A percentile compares a stretch with the other conserved stretches of the same genome.
These are phyloP conservation scores for Charadrius vociferus DNA, from an alignment of 2,113 vertebrate genomes.

Conservation along the genomic window DNA sequence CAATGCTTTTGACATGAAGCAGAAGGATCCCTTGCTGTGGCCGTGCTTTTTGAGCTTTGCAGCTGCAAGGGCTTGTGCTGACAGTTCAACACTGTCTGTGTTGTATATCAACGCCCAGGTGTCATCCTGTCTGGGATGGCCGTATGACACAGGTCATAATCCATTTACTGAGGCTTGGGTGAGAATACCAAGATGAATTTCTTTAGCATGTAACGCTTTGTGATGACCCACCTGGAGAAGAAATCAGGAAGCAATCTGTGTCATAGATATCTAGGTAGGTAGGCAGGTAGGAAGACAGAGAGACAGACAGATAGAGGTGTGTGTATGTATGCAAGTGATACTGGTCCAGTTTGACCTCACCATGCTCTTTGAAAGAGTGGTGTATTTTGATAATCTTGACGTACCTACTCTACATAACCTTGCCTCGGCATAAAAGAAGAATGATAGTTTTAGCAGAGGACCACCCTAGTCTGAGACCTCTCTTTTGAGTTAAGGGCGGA, in stretches of 20 bases:
- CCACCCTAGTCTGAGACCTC: not conserved
- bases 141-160: not conserved
- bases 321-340: not conserved
- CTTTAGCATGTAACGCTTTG: not conserved
- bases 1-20: not conserved
- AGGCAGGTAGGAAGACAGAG: rapidly evolving
- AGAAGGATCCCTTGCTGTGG: not conserved
- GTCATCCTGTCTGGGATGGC: not conserved
- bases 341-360: not conserved
- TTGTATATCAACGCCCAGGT: not conserved
- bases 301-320: not conserved
- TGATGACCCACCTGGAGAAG: not conserved
- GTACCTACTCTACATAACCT: not conserved
- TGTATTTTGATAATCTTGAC: not conserved
- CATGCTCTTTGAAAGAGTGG: not conserved
- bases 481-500: not conserved
- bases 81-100: not conserved
- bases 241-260: not conserved
- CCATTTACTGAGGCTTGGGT: not conserved
- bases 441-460: not conserved
- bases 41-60: not conserved
- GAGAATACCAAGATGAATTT: not conserved
- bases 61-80: not conserved
- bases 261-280: not conserved
- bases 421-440: not conserved